Conservation (phyloP, 2,888 invertebrate species). For the Eupithecia inturbata region DNA sequence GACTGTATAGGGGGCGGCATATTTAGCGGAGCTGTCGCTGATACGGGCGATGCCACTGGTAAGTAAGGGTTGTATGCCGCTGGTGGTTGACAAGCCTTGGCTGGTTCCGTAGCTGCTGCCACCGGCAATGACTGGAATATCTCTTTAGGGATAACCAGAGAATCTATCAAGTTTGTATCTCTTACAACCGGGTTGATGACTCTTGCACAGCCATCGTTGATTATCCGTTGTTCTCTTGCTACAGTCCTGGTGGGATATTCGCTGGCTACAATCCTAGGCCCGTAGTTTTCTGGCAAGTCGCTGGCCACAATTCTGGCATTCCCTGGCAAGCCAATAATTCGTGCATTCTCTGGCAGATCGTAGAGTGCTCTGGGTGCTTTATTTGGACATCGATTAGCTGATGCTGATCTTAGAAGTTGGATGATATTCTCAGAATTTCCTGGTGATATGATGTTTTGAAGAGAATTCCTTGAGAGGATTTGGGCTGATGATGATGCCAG, state of each 20-base stretch:
- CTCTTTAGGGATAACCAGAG: conserved; percentile 30
- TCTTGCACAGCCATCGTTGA: conserved; percentile 28
- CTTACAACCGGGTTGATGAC: neutral
- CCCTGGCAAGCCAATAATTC: neutral
- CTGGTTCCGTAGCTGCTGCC: conserved; percentile 12
- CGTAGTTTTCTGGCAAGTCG: neutral
- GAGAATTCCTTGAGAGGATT: conserved; percentile 36
- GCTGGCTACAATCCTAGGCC: neutral
- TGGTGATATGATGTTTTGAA: conserved; percentile 56
- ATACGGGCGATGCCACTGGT: conserved; percentile 59
- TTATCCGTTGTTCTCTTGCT: conserved; percentile 12
- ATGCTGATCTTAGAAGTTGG: conserved; percentile 43
- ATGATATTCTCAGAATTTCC: conserved; percentile 49
- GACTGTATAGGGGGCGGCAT: conserved; percentile 58
- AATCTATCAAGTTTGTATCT: conserved; percentile 22
- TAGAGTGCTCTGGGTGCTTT: neutral
- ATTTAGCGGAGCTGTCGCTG: conserved; percentile 48
- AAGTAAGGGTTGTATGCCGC: conserved; percentile 53
- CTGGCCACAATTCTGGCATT: neutral
- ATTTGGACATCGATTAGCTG: conserved; percentile 18
- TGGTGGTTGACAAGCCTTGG: conserved; percentile 15
- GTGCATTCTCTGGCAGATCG: neutral
- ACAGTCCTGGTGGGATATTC: conserved; percentile 16
- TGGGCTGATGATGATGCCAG: conserved; percentile 35
- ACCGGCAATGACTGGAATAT: conserved; percentile 25